Conservation (phyloP, 2,113 vertebrate species). For the Epinephelus fuscoguttatus region DNA sequence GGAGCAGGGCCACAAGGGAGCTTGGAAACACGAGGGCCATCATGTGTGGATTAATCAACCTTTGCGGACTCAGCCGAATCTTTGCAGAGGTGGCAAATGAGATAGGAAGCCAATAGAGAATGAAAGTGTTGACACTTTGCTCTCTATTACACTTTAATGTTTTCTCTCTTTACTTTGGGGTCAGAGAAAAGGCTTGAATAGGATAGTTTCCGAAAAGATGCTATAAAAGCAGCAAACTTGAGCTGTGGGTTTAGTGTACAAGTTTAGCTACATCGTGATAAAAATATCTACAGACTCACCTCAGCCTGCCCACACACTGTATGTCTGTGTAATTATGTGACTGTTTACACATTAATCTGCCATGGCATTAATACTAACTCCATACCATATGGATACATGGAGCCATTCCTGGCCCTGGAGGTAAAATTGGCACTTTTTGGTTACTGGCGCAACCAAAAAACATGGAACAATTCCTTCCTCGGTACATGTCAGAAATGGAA, state of each 20-base stretch:
- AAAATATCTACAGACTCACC: not conserved
- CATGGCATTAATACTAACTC: too few species aligned
- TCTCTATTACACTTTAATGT: constrained; percentile 64
- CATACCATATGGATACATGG: not conserved
- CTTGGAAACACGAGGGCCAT: constrained; percentile 27
- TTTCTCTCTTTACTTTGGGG: constrained; percentile 48
- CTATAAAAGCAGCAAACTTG: constrained; percentile 30
- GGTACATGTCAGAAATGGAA: too few species aligned
- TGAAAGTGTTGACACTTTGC: constrained; percentile 69
- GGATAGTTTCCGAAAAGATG: constrained; percentile 23
- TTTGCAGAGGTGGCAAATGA: constrained; percentile 49
- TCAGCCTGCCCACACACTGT: too few species aligned
- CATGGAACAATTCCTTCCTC: too few species aligned
- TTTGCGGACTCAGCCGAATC: constrained; percentile 65
- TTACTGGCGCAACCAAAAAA: too few species aligned
- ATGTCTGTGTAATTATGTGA: not conserved
- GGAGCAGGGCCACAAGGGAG: not conserved
- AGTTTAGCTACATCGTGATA: constrained; percentile 11
- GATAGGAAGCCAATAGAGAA: constrained; percentile 57
- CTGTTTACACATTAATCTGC: not conserved
- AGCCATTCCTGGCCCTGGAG: too few species aligned
- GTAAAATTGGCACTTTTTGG: too few species aligned
- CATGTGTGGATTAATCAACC: constrained; percentile 70
- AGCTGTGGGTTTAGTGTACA: not conserved
- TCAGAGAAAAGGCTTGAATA: constrained; percentile 10